Evolutionary conservation across 2,797 vertebrate species (phyloP).

Genomic region (Tapirus indicus): DNA sequence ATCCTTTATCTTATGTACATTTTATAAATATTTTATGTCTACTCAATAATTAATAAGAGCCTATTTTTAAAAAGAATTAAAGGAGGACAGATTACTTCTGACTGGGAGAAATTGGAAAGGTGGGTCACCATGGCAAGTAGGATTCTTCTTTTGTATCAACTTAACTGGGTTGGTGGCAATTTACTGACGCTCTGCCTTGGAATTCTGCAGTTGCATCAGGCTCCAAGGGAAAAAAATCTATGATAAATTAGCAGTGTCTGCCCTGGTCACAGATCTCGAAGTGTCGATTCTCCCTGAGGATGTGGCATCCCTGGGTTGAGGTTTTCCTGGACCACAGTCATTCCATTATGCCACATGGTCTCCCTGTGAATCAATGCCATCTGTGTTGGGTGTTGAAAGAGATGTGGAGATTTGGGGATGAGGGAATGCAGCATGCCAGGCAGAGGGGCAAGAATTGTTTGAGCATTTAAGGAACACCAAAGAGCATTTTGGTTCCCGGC

Average conservation of each 20-base stretch:
- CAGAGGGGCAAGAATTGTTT: neutral
- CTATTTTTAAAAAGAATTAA: constrained; percentile 38
- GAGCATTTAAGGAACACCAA: neutral
- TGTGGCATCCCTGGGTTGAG: neutral
- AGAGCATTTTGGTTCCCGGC: neutral
- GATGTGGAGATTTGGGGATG: neutral
- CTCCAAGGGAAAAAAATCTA: neutral
- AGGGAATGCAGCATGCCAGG: neutral
- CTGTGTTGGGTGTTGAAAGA: neutral
- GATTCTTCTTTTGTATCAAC: neutral
- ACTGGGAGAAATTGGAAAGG: neutral
- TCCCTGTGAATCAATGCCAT: neutral
- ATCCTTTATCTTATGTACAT: neutral
- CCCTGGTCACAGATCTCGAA: neutral
- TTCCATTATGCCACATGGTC: neutral
- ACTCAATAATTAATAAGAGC: constrained; percentile 64
- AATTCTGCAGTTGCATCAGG: neutral
- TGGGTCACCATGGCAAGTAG: neutral
- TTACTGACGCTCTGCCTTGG: neutral
- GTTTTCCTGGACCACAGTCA: neutral
- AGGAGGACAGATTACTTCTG: neutral
- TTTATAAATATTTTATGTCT: constrained; percentile 64
- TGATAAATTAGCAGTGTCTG: neutral
- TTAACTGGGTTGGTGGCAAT: neutral
- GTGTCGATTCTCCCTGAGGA: neutral